Conservation (phyloP, 2,797 vertebrate genomes). For the Lophotriccus pileatus region DNA sequence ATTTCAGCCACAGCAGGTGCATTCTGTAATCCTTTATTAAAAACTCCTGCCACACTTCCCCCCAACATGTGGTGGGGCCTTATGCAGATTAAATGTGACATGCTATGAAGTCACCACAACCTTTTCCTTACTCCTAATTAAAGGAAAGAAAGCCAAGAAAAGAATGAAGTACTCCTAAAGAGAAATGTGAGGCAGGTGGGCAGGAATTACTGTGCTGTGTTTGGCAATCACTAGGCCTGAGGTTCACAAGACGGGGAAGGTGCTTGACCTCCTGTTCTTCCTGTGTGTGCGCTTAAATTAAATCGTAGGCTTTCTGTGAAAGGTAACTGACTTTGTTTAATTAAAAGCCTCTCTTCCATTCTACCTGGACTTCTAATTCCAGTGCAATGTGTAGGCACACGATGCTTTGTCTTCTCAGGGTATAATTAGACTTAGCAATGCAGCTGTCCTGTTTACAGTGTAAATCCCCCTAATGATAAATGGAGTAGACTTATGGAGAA, state of each 20-base stretch:
- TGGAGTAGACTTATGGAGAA: constrained; percentile 74
- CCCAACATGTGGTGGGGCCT: constrained; percentile 46
- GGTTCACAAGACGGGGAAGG: constrained; percentile 25
- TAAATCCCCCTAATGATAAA: constrained; percentile 79
- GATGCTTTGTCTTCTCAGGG: constrained; percentile 72
- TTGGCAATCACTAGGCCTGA: neutral
- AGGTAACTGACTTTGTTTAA: constrained; percentile 71
- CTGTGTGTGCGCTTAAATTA: constrained; percentile 53
- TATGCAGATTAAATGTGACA: constrained; percentile 69
- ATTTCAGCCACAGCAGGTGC: constrained; percentile 64
- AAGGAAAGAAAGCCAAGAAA: constrained; percentile 33
- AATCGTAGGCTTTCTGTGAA: constrained; percentile 54
- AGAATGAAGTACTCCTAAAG: neutral
- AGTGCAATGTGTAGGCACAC: constrained; percentile 40
- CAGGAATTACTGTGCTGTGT: neutral
- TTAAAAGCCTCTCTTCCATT: constrained; percentile 66
- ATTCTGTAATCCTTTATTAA: constrained; percentile 70
- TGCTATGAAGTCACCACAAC: constrained; percentile 33
- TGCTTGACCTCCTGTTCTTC: constrained; percentile 51
- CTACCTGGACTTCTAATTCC: constrained; percentile 66
- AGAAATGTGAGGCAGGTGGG: constrained; percentile 20
- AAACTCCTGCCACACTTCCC: constrained; percentile 41
- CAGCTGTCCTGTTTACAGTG: constrained; percentile 80
- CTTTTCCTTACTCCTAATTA: constrained; percentile 64
- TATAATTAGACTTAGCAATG: constrained; percentile 84